These are phyloP conservation scores for Athripsodes cinereus DNA, from an alignment of 2,888 invertebrate genomes.

Conservation along the genomic window DNA sequence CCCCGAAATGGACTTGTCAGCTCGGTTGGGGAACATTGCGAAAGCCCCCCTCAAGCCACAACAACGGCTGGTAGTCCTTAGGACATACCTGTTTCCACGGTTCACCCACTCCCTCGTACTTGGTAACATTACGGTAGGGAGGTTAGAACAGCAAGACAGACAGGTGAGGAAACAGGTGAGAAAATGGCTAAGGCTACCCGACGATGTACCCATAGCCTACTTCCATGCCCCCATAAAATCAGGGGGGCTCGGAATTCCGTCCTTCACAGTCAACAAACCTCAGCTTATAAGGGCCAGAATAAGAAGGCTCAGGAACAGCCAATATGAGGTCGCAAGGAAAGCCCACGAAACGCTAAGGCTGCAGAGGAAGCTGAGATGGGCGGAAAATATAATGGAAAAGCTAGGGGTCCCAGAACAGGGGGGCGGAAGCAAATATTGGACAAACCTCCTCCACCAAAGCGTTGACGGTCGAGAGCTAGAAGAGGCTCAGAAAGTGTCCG, in stretches of 20 bases:
- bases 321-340: neutral
- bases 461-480: slow-evolving; percentile 5
- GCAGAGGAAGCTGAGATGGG: neutral
- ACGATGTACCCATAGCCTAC: neutral
- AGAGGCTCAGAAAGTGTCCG: too few relatives aligned
- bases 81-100: neutral
- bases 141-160: neutral
- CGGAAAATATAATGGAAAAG: too few relatives aligned
- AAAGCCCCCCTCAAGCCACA: slow-evolving; percentile 7
- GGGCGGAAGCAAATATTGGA: neutral
- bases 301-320: neutral
- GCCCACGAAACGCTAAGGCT: neutral
- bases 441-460: neutral
- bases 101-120: slow-evolving; percentile 5
- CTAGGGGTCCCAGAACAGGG: neutral
- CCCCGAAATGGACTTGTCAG: neutral
- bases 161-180: neutral
- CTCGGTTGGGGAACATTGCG: neutral
- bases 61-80: neutral
- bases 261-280: neutral
- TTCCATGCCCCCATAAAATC: slow-evolving; percentile 2
- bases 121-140: neutral
- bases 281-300: neutral
- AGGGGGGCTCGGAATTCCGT: slow-evolving; percentile 7
- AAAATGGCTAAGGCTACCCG: neutral